Evolutionary conservation across 23 tunicate genomes (phyloP).

Genomic region (Clavelina lepadiformis): DNA sequence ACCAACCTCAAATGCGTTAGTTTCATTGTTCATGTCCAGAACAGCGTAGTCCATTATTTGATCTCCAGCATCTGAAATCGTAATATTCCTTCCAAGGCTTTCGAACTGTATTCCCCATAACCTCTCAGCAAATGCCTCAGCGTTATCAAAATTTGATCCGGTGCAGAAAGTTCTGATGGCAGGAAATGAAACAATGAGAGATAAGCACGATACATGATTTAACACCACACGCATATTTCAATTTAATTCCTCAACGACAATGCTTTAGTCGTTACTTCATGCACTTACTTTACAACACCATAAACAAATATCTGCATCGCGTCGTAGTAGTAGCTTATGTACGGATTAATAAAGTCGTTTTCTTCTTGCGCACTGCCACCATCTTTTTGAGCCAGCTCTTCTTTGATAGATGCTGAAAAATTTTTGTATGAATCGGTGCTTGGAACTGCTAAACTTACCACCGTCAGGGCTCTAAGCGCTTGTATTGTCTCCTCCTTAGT

Average conservation of each 20-base stretch:
- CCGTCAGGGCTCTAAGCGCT: slow-evolving; percentile 53
- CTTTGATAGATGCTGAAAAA: slow-evolving; percentile 52
- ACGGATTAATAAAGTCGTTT: slow-evolving; percentile 63
- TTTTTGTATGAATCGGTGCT: slow-evolving; percentile 17
- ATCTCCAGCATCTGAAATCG: slow-evolving; percentile 45
- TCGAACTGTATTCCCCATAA: slow-evolving; percentile 45
- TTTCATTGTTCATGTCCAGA: slow-evolving; percentile 52
- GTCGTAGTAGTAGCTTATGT: slow-evolving; percentile 60
- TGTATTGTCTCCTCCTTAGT: background rate
- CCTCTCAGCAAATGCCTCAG: slow-evolving; percentile 36
- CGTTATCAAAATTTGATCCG: slow-evolving; percentile 26
- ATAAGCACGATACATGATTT: background rate
- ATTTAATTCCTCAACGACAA: background rate
- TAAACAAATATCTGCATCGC: slow-evolving; percentile 26
- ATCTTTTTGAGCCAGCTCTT: background rate
- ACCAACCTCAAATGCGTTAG: slow-evolving; percentile 44
- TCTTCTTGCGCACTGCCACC: slow-evolving; percentile 14
- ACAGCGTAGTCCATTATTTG: slow-evolving; percentile 53
- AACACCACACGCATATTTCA: background rate
- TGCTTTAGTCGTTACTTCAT: background rate
- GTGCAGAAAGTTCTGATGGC: slow-evolving; percentile 28
- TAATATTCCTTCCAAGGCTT: slow-evolving; percentile 63
- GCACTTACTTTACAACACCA: slow-evolving; percentile 43
- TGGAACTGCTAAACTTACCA: slow-evolving; percentile 47
- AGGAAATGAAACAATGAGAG: background rate